These are phyloP conservation scores for Tipula unca DNA, from an alignment of 2,888 invertebrate species.

Conservation along the genomic window DNA sequence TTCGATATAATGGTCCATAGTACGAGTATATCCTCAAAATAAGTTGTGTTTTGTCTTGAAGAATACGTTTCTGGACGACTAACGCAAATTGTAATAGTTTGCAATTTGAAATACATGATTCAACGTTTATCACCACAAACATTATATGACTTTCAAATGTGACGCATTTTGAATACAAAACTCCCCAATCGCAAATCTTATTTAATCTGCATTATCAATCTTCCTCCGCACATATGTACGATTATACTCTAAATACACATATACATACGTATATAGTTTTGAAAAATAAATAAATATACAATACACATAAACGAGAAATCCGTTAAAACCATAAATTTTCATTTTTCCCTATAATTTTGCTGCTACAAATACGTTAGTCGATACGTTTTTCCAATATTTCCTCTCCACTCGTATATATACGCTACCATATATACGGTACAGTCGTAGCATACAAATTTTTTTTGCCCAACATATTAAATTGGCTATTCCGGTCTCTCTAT, in stretches of 20 bases:
- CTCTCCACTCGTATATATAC: neutral
- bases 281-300: neutral
- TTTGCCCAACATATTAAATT: neutral
- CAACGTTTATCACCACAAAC: neutral
- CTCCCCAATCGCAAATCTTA: neutral
- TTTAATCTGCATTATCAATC: neutral
- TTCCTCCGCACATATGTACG: neutral
- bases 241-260: neutral
- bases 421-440: neutral
- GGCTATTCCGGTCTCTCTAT: slow-evolving; percentile 8
- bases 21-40: too few relatives aligned
- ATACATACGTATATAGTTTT: neutral
- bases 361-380: neutral
- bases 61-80: neutral
- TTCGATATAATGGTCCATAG: too few relatives aligned
- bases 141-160: neutral
- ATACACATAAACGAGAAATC: neutral
- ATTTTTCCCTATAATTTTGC: neutral
- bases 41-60: too few relatives aligned
- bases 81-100: neutral
- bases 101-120: neutral
- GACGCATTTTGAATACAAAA: neutral
- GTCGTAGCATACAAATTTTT: neutral
- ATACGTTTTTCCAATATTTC: neutral
- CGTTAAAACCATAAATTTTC: slow-evolving; percentile 14